Evolutionary conservation across 1,140 invertebrate genomes (phyloP).

Genomic region (Lepidurus couesii): DNA sequence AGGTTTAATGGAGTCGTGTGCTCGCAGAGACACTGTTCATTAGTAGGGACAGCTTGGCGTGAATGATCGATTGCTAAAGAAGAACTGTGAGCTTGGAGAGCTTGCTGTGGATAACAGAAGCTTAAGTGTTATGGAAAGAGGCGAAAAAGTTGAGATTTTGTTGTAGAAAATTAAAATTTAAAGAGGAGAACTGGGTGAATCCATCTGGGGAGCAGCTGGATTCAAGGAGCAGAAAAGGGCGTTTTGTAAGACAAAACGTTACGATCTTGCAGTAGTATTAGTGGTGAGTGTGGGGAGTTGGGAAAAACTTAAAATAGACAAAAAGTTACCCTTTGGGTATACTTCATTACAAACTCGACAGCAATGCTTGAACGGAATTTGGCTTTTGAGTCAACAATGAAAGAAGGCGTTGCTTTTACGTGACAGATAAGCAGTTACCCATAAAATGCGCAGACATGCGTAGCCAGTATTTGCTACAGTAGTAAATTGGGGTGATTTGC

Average conservation of each 20-base stretch:
- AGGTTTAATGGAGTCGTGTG: too few relatives aligned
- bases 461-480: background rate
- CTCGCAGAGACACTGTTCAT: too few relatives aligned
- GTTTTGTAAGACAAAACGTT: background rate
- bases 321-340: background rate
- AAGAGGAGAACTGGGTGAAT: background rate
- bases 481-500: background rate
- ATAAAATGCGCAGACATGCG: background rate
- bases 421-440: slow-evolving; percentile 6
- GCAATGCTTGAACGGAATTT: background rate
- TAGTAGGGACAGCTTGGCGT: too few relatives aligned
- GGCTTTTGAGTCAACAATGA: background rate
- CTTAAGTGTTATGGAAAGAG: too few relatives aligned
- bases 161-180: too few relatives aligned
- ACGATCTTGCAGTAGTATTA: background rate
- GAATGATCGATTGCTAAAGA: too few relatives aligned
- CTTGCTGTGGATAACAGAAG: too few relatives aligned
- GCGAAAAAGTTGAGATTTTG: too few relatives aligned
- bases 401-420: background rate
- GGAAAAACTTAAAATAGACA: background rate
- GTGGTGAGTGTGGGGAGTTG: background rate
- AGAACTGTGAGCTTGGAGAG: too few relatives aligned
- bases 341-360: background rate
- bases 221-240: background rate
- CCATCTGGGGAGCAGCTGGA: background rate